A percentile compares a stretch with the other conserved stretches of the same genome.
These are phyloP conservation scores for Hycleus phaleratus DNA, from an alignment of 1,140 invertebrate species.

Conservation along the genomic window DNA sequence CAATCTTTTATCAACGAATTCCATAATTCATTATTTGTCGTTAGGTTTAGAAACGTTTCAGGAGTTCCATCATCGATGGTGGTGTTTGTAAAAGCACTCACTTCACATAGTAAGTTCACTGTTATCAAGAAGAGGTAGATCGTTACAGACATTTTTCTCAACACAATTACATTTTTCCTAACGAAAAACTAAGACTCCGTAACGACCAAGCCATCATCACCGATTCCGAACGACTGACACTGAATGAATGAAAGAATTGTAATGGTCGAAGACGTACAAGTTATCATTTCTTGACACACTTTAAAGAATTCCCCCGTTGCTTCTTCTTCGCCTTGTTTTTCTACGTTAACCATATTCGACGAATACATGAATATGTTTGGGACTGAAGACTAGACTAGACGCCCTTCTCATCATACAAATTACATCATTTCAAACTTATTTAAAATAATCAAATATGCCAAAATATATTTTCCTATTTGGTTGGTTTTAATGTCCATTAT, in stretches of 20 bases:
- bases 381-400: too few species aligned
- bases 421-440: too few species aligned
- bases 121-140: conserved; percentile 2
- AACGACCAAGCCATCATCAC: conserved; percentile 26
- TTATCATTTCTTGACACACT: conserved; percentile 34
- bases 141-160: neutral
- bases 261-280: conserved; percentile 8
- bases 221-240: conserved; percentile 17
- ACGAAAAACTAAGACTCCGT: conserved; percentile 19
- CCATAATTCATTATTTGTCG: conserved; percentile 61
- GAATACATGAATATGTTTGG: too few species aligned
- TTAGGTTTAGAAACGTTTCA: conserved; percentile 14
- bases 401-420: too few species aligned
- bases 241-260: conserved; percentile 20
- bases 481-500: neutral
- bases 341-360: too few species aligned
- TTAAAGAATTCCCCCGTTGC: conserved; percentile 5
- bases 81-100: neutral
- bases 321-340: too few species aligned
- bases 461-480: neutral
- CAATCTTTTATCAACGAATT: conserved; percentile 62
- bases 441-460: too few species aligned
- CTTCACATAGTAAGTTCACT: conserved; percentile 3
- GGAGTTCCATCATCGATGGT: neutral
- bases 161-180: neutral